Percentiles rank a stretch among this genome's conserved stretches.
Evolutionary conservation across 2,797 vertebrate genomes (phyloP).

Genomic region (Gobionotothen gibberifrons): DNA sequence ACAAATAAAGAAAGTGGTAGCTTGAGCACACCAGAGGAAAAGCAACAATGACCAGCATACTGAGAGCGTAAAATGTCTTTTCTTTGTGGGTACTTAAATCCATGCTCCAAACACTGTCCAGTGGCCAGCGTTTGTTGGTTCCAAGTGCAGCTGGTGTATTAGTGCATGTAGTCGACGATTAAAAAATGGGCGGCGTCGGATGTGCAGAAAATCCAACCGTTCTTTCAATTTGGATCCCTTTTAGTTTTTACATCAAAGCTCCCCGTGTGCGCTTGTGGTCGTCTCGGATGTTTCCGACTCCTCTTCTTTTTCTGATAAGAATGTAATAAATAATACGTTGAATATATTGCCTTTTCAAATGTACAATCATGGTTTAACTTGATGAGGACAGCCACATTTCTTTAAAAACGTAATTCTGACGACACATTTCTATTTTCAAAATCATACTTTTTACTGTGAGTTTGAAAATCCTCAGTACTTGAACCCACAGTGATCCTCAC

Average conservation of each 20-base stretch:
- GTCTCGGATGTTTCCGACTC: slow-evolving; percentile 34
- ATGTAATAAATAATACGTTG: neutral
- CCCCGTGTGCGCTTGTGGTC: slow-evolving; percentile 50
- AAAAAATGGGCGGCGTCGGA: slow-evolving; percentile 27
- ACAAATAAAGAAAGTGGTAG: slow-evolving; percentile 52
- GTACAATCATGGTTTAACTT: neutral
- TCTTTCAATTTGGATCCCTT: slow-evolving; percentile 12
- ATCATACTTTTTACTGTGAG: neutral
- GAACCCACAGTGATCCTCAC: slow-evolving; percentile 40
- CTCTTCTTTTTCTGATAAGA: slow-evolving; percentile 59
- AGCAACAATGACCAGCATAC: slow-evolving; percentile 34
- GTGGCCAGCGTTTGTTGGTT: slow-evolving; percentile 36
- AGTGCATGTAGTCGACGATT: slow-evolving; percentile 62
- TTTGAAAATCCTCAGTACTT: neutral
- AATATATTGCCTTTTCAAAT: neutral
- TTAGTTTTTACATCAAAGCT: slow-evolving; percentile 75
- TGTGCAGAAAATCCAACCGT: slow-evolving; percentile 8
- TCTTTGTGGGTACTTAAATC: slow-evolving; percentile 46
- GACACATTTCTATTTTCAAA: too few species aligned
- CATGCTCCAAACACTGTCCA: slow-evolving; percentile 35
- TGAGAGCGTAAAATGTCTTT: slow-evolving; percentile 45
- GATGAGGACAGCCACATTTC: neutral
- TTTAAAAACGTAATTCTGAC: neutral
- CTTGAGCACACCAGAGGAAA: slow-evolving; percentile 36
- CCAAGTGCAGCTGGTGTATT: slow-evolving; percentile 30